Percentiles rank a stretch among this genome's conserved stretches.
Conservation (phyloP, 2,888 invertebrate species). For the Sinelater perroti region DNA sequence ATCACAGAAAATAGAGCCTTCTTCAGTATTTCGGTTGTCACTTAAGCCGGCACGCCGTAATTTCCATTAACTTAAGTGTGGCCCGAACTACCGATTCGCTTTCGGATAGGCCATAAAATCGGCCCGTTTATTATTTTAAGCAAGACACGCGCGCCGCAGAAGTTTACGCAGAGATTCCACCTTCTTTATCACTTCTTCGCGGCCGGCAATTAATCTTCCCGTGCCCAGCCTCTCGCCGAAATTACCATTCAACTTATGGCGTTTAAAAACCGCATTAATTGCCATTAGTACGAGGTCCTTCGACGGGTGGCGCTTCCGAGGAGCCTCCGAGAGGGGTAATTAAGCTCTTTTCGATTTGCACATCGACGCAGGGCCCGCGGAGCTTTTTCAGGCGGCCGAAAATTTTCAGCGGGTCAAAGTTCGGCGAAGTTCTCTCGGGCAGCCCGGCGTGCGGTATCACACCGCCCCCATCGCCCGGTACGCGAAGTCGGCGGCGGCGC, state of each 20-base stretch:
- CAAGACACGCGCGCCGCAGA: neutral
- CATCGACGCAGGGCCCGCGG: conserved; percentile 10
- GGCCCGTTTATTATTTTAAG: neutral
- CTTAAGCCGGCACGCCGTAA: neutral
- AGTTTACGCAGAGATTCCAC: neutral
- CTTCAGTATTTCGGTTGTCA: too few relatives aligned
- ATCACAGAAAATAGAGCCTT: too few relatives aligned
- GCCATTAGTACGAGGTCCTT: conserved; percentile 29
- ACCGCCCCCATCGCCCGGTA: too few relatives aligned
- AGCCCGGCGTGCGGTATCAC: too few relatives aligned
- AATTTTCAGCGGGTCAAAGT: too few relatives aligned
- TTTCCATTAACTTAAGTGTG: conserved; percentile 16
- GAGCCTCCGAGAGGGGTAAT: conserved; percentile 15
- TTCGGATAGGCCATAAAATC: conserved; percentile 8
- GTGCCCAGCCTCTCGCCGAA: conserved; percentile 11
- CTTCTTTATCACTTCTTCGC: conserved; percentile 1
- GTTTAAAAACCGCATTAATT: conserved; percentile 33
- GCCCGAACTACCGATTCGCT: conserved; percentile 2
- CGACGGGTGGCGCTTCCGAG: conserved; percentile 9
- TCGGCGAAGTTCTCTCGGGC: too few relatives aligned
- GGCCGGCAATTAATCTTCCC: conserved; percentile 8
- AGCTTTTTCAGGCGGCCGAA: too few relatives aligned
- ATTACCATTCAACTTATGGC: conserved; percentile 20
- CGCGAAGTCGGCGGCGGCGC: conserved; percentile 20
- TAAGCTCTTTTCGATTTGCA: conserved; percentile 19